These are phyloP conservation scores for Panulirus ornatus DNA, from an alignment of 1,140 invertebrate genomes.

Conservation along the genomic window DNA sequence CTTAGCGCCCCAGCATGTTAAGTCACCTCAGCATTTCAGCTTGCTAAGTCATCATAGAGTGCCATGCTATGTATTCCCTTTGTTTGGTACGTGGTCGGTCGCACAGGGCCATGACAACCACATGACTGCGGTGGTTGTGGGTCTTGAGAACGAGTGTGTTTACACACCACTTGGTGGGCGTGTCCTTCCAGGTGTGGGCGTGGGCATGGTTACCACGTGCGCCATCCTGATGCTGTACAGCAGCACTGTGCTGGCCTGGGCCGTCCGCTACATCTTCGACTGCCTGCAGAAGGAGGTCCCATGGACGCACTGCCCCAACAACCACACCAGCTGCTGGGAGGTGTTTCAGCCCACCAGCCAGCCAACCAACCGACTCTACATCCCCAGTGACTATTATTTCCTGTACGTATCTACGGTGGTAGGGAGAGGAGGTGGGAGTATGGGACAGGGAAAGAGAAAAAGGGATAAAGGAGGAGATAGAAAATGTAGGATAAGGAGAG, in stretches of 20 bases:
- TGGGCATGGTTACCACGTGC: constrained; percentile 54
- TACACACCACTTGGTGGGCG: too few relatives aligned
- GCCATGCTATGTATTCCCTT: too few relatives aligned
- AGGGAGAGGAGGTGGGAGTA: too few relatives aligned
- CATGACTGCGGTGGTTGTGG: background rate
- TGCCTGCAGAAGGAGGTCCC: constrained; percentile 32
- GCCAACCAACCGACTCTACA: background rate
- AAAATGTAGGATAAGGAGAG: background rate
- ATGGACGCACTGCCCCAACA: constrained; percentile 32
- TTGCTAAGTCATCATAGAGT: too few relatives aligned
- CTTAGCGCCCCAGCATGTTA: too few relatives aligned
- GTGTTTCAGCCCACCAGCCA: too few relatives aligned
- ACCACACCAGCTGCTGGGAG: background rate
- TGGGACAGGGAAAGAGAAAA: background rate
- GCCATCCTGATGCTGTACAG: constrained; percentile 37
- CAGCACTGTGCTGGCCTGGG: constrained; percentile 43
- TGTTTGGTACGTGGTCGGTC: too few relatives aligned
- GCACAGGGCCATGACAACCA: too few relatives aligned
- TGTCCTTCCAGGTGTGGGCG: constrained; percentile 48
- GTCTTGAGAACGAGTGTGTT: too few relatives aligned
- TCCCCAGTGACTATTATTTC: constrained; percentile 47
- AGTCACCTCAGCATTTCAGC: too few relatives aligned
- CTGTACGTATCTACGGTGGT: constrained; percentile 26
- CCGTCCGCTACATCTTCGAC: constrained; percentile 24
- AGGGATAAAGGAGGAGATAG: background rate